Base-by-base conservation (phyloP, 2,113 vertebrate species). In the Mus spicilegus region DNA sequence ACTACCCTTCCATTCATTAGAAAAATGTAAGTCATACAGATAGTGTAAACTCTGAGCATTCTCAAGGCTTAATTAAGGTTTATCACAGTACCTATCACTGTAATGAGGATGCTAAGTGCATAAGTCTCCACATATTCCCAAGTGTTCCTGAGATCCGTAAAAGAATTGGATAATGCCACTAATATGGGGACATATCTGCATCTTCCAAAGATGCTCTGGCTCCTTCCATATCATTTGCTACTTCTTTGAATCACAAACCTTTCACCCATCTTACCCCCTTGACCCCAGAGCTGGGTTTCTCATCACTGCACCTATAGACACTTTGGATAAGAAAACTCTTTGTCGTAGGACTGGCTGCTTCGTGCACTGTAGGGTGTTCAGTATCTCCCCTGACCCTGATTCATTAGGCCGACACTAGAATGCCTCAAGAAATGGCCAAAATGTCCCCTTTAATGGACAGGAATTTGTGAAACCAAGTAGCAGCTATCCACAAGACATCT, bases 11-110 rank as follows among this genome's bases (percentile, higher is more conserved):
- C 51, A 12, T 54, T 54, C 51, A 54, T 9, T 9, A 54, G 85
- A 46, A 94, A 93, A 97, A 95, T 42, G 5, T 85, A 84, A 95
- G 22, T 33, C 90, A 88, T 1, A 58, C 42, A 84, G 84, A 42
- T 69, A 91, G 75, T 26, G 33, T 30, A 67, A 67, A 36, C 2
- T 30, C 36, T 87, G 56, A 63, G 30, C 19, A 78, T 67, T 92
- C 78, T 36, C 42, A 88, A 49, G 39, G 17, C 87, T 87, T 63
- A 73, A 89, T 75, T 75, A 78, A 72, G 22, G 19, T 86, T 61
- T 61, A 54, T 84, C 73, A 24, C 22, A 82, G 13, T 65, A 85
- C 51, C 39, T 67, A 39, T 49, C 54, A 49, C 87, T 96, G 84
- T 73, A 92, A 76, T 36, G 49, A 78, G 49, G 49, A 85, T 91